Conservation (phyloP, 2,797 vertebrate genomes). For the Labroides dimidiatus region DNA sequence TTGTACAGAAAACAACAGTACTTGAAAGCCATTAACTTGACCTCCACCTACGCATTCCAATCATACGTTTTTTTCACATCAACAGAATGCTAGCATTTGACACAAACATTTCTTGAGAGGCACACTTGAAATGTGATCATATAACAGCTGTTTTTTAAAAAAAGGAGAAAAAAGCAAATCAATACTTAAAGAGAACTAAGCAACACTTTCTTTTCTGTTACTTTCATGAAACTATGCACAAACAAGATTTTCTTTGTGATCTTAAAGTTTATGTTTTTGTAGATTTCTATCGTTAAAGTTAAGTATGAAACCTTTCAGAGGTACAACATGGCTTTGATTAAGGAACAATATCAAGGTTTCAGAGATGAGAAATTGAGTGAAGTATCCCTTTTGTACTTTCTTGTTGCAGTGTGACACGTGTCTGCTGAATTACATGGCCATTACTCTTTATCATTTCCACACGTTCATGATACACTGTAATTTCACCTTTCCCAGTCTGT, state of each 20-base stretch:
- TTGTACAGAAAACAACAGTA: neutral
- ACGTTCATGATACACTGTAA: slow-evolving; percentile 57
- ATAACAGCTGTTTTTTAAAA: neutral
- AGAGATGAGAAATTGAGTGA: slow-evolving; percentile 8
- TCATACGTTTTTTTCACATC: neutral
- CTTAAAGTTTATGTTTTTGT: neutral
- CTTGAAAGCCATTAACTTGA: neutral
- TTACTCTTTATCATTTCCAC: slow-evolving; percentile 47
- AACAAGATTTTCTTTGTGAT: neutral
- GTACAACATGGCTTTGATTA: neutral
- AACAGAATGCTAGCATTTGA: neutral
- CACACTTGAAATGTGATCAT: neutral
- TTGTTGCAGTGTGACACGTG: slow-evolving; percentile 1
- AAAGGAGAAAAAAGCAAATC: neutral
- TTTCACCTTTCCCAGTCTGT: slow-evolving; percentile 53
- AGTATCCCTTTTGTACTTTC: slow-evolving; percentile 9
- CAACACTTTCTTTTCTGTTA: neutral
- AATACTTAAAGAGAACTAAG: neutral
- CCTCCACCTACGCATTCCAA: neutral
- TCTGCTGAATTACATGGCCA: slow-evolving; percentile 20
- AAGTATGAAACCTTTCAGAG: neutral
- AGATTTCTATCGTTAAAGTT: neutral
- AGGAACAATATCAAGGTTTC: neutral
- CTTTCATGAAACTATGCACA: neutral
- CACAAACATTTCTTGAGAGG: neutral